Evolutionary conservation across 2,888 invertebrate genomes (phyloP), one percentile per base, ranked within the genome.

Genomic region (Nebria salina): DNA sequence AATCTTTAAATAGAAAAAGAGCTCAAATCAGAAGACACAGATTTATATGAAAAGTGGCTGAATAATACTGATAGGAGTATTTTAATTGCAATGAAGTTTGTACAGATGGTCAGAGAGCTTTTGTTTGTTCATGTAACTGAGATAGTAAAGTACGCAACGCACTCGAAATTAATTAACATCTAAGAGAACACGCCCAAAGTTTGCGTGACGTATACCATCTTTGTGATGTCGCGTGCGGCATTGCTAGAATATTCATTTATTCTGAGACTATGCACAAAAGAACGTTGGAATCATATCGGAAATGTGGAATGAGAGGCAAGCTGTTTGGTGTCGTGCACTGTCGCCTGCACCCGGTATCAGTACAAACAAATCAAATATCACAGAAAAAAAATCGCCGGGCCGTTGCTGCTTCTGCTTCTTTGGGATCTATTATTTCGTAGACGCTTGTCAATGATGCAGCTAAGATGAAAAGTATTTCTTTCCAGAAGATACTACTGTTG

Each of bases 271-370:
- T 70, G 34, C 20, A 25, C 25, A 70, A 25, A 70, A 26, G 70
- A n/a, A 70, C 13, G 70, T 6, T 54, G 54, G 13, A 26, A 15
- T 25, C 70, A 9, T 25, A 70, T 11, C 25, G 70, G 25, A 70
- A 70, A 70, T 9, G 70, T 26, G 8, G 54, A 70, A 26, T 8
- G 34, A 70, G 70, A 7, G 9, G 34, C 25, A 26, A 70, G 70
- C 70, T 13, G 6, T 54, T 54, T 54, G 54, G 54, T 54, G 54
- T 13, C 72, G 68, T 72, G 77, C 70, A 54, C 25, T 72, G 77
- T 77, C 77, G 77, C 34, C 77, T 77, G 72, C 77, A 77, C 72
- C 77, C 77, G 75, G 75, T 64, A 75, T 43, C 64, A 26, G 76
- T 9, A 41, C 13, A 73, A n/a, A 11, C 73, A 74, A 78, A 78